Base-by-base conservation (phyloP, 2,888 invertebrate genomes). In the Meloe dianella region DNA sequence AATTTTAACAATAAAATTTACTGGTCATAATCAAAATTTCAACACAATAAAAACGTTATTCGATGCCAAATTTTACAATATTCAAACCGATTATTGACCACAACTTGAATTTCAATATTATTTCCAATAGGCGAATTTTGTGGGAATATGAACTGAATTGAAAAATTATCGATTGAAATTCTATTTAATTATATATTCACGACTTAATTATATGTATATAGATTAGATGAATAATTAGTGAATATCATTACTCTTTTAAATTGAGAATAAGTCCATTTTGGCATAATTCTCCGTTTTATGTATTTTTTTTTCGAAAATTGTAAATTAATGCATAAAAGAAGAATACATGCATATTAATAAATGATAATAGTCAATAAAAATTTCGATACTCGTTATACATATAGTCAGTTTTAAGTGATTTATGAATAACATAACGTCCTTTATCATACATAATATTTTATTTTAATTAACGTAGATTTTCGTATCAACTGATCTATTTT, bases 321-420 rank as follows among this genome's bases (percentile, higher is more conserved):
- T 60, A 60, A 60, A 61, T 61, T 61, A 61, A 51, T 17, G 24
- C 17, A 30, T 24, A 54, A 61, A 54, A 61, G 54, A 61, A 61
- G 32, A 14, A 27, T 30, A 17, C 56, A 27, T 38, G 3, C 8
- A 10, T 51, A 22, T 41, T 41, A 17, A 41, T 17, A 41, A n/a
- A 41, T 51, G 20, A 22, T 51, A 51, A 51, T 51, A 22, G 47
- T 29, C 32, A 58, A 58, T 58, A 58, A 58, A 58, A 58, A 58
- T 5, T 58, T 58, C 58, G 58, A 58, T 58, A 29, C 10, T 29
- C 29, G 30, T 32, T 58, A 58, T 29, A n/a, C n/a, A n/a, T n/a
- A 35, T 17, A 58, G 17, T 35, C 58, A 58, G 32, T 58, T 32
- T 22, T 14, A 58, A 51, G 14, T 58, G 58, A 58, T 58, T 58